Evolutionary conservation across 2,888 invertebrate genomes (phyloP).

Genomic region (Aleiodes testaceus): DNA sequence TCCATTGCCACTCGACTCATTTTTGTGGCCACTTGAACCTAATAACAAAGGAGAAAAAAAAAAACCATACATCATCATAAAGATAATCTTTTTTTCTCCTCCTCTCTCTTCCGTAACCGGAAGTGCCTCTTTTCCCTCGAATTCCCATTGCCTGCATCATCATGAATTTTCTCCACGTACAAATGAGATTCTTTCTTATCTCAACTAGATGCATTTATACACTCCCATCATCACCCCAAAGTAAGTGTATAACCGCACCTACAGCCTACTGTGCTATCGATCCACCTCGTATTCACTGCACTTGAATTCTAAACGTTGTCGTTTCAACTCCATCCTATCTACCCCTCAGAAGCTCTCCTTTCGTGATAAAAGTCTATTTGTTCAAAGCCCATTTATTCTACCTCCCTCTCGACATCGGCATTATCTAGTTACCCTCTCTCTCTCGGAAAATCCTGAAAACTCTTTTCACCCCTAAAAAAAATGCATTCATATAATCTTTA

Average conservation of each 20-base stretch:
- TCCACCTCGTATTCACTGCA: slow-evolving; percentile 26
- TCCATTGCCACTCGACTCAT: slow-evolving; percentile 70
- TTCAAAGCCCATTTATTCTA: slow-evolving; percentile 15
- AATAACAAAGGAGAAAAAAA: slow-evolving; percentile 46
- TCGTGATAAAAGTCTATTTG: slow-evolving; percentile 26
- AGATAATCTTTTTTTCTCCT: slow-evolving; percentile 42
- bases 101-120: slow-evolving; percentile 24
- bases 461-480: neutral
- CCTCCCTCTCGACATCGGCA: neutral
- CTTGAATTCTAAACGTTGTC: slow-evolving; percentile 29
- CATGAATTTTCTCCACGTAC: slow-evolving; percentile 24
- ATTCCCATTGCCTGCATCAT: slow-evolving; percentile 26
- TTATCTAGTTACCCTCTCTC: slow-evolving; percentile 20
- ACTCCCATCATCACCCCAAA: slow-evolving; percentile 12
- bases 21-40: slow-evolving; percentile 70
- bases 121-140: slow-evolving; percentile 18
- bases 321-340: slow-evolving; percentile 22
- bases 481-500: too few relatives aligned
- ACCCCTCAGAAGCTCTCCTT: neutral
- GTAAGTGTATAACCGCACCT: slow-evolving; percentile 35
- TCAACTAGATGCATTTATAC: slow-evolving; percentile 22
- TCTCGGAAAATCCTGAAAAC: slow-evolving; percentile 18
- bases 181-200: slow-evolving; percentile 13
- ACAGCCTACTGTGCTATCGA: slow-evolving; percentile 19
- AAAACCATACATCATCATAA: slow-evolving; percentile 55